Base-by-base conservation (phyloP, 2,113 vertebrate genomes). In the Rhinoderma darwinii region DNA sequence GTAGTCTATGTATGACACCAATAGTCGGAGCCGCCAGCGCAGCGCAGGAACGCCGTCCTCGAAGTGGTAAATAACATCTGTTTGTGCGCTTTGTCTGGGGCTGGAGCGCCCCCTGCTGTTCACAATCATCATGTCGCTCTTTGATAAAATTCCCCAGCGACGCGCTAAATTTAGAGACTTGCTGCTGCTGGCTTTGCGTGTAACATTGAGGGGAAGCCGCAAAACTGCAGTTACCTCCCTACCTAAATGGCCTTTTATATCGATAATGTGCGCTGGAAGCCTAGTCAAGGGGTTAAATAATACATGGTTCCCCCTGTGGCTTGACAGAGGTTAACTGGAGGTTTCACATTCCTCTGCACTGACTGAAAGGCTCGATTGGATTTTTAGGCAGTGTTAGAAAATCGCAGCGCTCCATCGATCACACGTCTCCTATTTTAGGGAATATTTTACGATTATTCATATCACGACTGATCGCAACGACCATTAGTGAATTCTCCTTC, bases 41-140 rank as follows among this genome's bases (percentile, higher is more conserved):
- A 47, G 22, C 59, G 35, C 11, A 20, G 35, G n/a, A 47, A 20
- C 39, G 20, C 14, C 54, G 43, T 27, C 35, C 84, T 89, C 87
- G 88, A 91, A 89, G 68, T 77, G 87, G 85, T 81, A 82, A 86
- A 86, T 86, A 86, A 82, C 85, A 81, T 51, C 41, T 30, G 72
- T 82, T 86, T 83, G 15, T 2, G 3, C 4, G 20, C 12, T 18
- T 35, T 79, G 35, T 73, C 32, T 47, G 74, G 87, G 78, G 75
- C 83, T n/a, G 77, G 35, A 89, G 87, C 89, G 91, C 89, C 92
- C 89, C 88, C 93, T 89, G 54, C 88, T 25, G 91, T 86, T 51
- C 2, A 0, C 2, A 0, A 6, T 22, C 43, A 25, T 30, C 11
- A 73, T 44, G 4, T 6, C 76, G 17, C 0, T 10, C 27, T 25